A percentile compares a stretch with the other conserved stretches of the same genome.
Conservation (phyloP, 2,113 vertebrate genomes). For the Epinephelus moara region DNA sequence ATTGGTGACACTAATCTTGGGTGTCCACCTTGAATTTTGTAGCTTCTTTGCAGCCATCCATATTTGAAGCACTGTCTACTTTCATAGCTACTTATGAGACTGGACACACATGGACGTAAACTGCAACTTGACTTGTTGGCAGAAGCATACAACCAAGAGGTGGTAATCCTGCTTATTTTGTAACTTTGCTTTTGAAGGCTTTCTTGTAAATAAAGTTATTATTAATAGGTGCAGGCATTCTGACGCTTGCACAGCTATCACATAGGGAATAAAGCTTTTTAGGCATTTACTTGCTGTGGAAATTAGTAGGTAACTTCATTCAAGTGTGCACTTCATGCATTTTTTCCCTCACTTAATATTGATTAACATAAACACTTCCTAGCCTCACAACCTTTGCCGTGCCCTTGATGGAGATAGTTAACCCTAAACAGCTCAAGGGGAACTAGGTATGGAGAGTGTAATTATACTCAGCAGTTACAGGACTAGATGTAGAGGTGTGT, state of each 20-base stretch:
- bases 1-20: too few species aligned
- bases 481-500: not conserved
- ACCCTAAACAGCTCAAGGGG: not conserved
- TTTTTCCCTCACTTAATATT: not conserved
- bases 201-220: not conserved
- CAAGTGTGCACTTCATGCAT: not conserved
- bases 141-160: too few species aligned
- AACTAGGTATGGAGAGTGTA: not conserved
- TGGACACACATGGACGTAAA: too few species aligned
- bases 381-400: not conserved
- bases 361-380: constrained; percentile 10
- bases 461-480: not conserved
- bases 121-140: too few species aligned
- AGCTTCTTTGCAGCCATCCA: too few species aligned
- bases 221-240: not conserved
- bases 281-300: not conserved
- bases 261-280: not conserved
- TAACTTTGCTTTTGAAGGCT: not conserved
- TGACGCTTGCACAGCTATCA: not conserved
- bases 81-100: too few species aligned
- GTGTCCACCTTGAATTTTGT: too few species aligned
- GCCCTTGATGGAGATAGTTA: not conserved
- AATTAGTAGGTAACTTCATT: not conserved
- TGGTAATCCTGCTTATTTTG: not conserved
- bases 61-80: too few species aligned